A percentile compares a stretch with the other conserved stretches of the same genome.
Evolutionary conservation across 1,140 invertebrate genomes (phyloP).

Genomic region (Megalopta genalis): DNA sequence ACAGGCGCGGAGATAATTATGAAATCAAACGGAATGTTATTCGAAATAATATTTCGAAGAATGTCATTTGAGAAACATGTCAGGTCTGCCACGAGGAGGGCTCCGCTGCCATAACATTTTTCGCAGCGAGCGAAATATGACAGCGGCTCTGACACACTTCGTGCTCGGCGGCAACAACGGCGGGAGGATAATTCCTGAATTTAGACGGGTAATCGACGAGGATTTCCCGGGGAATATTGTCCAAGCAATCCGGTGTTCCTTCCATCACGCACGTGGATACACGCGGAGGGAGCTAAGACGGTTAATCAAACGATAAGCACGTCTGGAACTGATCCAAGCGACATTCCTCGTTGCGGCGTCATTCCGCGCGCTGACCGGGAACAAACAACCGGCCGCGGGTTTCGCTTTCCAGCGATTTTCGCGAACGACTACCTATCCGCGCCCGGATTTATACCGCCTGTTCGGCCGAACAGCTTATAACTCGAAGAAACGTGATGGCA

Average conservation of each 20-base stretch:
- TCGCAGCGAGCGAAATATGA: neutral
- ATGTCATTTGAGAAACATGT: too few species aligned
- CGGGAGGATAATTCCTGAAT: constrained; percentile 43
- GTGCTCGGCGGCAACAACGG: constrained; percentile 13
- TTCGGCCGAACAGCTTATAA: neutral
- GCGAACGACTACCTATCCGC: neutral
- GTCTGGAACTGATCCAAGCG: constrained; percentile 60
- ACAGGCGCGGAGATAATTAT: too few species aligned
- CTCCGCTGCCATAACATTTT: neutral
- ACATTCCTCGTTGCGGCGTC: constrained; percentile 39
- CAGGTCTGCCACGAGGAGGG: too few species aligned
- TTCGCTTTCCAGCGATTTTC: neutral
- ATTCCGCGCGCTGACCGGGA: constrained; percentile 16
- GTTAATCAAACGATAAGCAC: constrained; percentile 66
- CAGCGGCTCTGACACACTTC: neutral
- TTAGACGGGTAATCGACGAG: constrained; percentile 47
- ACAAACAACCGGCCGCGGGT: constrained; percentile 26
- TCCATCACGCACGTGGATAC: constrained; percentile 40
- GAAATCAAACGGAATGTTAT: too few species aligned
- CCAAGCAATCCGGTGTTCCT: constrained; percentile 40
- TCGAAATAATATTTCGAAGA: too few species aligned
- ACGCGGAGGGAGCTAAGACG: constrained; percentile 47
- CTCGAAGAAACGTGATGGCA: neutral
- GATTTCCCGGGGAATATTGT: constrained; percentile 36
- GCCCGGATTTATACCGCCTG: neutral